Evolutionary conservation across 2,888 invertebrate species (phyloP), one percentile per base, ranked within the genome.

Genomic region (Minunthozetes semirufus): DNA sequence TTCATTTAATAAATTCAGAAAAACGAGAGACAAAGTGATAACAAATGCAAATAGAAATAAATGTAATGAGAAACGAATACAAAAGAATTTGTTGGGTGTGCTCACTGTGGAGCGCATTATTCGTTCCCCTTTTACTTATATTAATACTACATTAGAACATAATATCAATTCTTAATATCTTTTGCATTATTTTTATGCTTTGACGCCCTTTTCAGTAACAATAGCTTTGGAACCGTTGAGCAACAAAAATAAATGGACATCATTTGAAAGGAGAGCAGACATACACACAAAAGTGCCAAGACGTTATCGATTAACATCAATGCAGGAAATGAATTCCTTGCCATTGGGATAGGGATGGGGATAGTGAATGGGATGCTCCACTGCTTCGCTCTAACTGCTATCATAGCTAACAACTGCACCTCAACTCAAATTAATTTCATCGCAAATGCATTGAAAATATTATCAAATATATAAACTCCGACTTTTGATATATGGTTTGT

Each of bases 31-130:
- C 63, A 66, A 66, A 27, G 63, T 33, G 63, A 66, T 66, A 66
- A 66, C 63, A 66, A 66, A 66, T 66, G 63, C 63, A 66, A 66
- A 66, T 66, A 66, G 63, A 66, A 66, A 66, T 66, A 38, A 66
- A 66, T 66, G 63, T 66, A 66, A 66, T 66, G 63, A 66, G 33
- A 59, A 59, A 59, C 4, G 27, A 59, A 27, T 59, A 66, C 63
- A 66, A 66, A 66, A 66, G 63, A 66, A 66, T 66, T 15, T 33
- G 33, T 66, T 66, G 63, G 63, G 63, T 66, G 63, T 63, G 61
- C 4, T 22, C 15, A 5, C 5, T 17, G n/a, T 42, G 42, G 25
- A 59, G 25, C 17, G 27, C 59, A 59, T 22, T 38, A 61, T 61
- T 61, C 61, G 29, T 61, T 61, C 61, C 61, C 61, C 61, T 61